Base-by-base conservation (phyloP, 2,113 vertebrate genomes). In the Rhipidura dahli region DNA sequence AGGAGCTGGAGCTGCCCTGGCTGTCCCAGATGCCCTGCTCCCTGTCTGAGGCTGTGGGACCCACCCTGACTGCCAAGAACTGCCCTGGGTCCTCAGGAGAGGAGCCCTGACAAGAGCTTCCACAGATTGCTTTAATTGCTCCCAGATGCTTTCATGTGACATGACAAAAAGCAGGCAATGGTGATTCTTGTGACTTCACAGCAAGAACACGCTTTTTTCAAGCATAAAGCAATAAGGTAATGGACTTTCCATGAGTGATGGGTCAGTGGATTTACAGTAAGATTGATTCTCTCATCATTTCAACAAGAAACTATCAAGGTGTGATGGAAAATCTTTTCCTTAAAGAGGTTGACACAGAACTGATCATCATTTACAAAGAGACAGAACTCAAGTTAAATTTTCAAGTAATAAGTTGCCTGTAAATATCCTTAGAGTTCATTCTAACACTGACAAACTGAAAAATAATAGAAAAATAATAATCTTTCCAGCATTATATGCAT, bases 1-100 rank as follows among this genome's bases (percentile, higher is more conserved):
- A n/a, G 16, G 5, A 6, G 4, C 11, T 72, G 28, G 13, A 18
- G 10, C 30, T 83, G 6, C 3, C 18, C 7, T 1, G 2, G 24
- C 4, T 47, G 8, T 8, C 10, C 21, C 0, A 1, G 12, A 16
- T 66, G 22, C 22, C 56, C 47, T 59, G 22, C 4, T 66, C 27
- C 33, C 33, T 59, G 3, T 20, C 28, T 40, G 27, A 15, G 22
- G 3, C 17, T 13, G 18, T 39, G 47, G 60, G 42, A 63, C 12
- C 2, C 17, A 6, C 16, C 14, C 39, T n/a, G 40, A 7, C 10
- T 8, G 6, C 14, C 21, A 22, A 33, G 10, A 14, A 9, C 5
- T 23, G 12, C 8, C n/a, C 15, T n/a, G 3, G 39, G 30, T 66
- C 56, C 13, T 63, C 39, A 53, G 75, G 9, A 22, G 1, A 1